Evolutionary conservation across 2,113 vertebrate genomes (phyloP).

Genomic region (Tonatia bakeri): DNA sequence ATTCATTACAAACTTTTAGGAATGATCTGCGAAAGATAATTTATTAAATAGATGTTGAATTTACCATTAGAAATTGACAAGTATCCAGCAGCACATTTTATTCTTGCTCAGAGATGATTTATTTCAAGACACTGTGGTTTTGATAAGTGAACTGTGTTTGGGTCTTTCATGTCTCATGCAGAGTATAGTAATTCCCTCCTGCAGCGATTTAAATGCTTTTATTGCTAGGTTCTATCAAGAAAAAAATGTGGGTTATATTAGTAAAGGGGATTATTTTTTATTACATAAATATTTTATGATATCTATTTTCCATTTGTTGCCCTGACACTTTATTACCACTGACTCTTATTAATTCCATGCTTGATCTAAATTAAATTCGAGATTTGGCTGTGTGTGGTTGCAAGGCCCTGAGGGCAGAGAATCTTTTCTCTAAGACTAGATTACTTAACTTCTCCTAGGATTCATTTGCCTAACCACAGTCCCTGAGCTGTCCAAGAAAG

Average conservation of each 20-base stretch:
- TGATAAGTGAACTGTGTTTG: slow-evolving; percentile 10
- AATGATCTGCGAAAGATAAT: slow-evolving; percentile 33
- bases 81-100: neutral
- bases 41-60: slow-evolving; percentile 52
- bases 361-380: slow-evolving; percentile 70
- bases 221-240: slow-evolving; percentile 26
- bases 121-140: slow-evolving; percentile 36
- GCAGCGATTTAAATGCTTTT: slow-evolving; percentile 44
- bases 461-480: slow-evolving; percentile 63
- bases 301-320: slow-evolving; percentile 63
- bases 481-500: slow-evolving; percentile 26
- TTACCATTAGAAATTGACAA: slow-evolving; percentile 51
- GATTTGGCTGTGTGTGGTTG: slow-evolving; percentile 57
- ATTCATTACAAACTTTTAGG: slow-evolving; percentile 51
- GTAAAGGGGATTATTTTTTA: slow-evolving; percentile 67
- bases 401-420: slow-evolving; percentile 51
- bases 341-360: slow-evolving; percentile 69
- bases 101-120: slow-evolving; percentile 34
- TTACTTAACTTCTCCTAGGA: slow-evolving; percentile 60
- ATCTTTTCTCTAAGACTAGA: slow-evolving; percentile 49
- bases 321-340: slow-evolving; percentile 62
- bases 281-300: slow-evolving; percentile 76
- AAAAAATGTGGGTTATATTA: slow-evolving; percentile 36
- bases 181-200: slow-evolving; percentile 28
- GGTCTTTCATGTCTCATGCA: neutral